Evolutionary conservation across 2,797 vertebrate genomes (phyloP), one percentile per base, ranked within the genome.

Genomic region (Sparus aurata): DNA sequence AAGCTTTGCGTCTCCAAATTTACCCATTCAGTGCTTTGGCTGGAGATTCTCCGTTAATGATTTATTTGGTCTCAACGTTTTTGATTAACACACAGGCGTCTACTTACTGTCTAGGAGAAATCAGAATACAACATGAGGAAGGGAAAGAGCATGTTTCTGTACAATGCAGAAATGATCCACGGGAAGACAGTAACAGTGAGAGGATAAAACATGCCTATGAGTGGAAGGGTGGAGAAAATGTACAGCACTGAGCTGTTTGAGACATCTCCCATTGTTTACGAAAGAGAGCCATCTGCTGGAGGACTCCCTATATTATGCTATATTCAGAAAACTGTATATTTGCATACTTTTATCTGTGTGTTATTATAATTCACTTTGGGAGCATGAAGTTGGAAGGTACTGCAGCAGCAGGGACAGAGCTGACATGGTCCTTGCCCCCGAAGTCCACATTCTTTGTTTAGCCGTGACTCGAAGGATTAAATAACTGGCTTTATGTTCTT

Each of bases 251-350:
- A 43, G 30, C 63, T 27, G 47, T 30, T 64, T 30, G 41, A n/a
- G 16, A 11, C 70, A 23, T 43, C 25, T 61, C 23, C 43, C 68
- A 88, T 89, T 86, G 76, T 84, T 92, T 89, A 89, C 82, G 58
- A 74, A 89, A 89, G 87, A 85, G 91, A 77, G 90, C 89, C 93
- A 87, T 83, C 93, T 94, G 75, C 88, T 94, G 93, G 93, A 85
- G 61, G 84, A 84, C 16, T 43, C 2, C 46, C 15, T 68, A n/a
- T 15, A 85, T 41, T 69, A 50, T 81, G 61, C 57, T 23, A 12
- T 8, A 55, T 66, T 58, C 3, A 47, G 30, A 83, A 50, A 27
- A 5, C 27, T 55, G 12, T 6, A 41, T 1, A 73, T 55, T 3
- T 55, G 5, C 55, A 73, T 59, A 54, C 43, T 38, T 67, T 5